Evolutionary conservation across 2,797 vertebrate species (phyloP).

Genomic region (Sebastes reedi): DNA sequence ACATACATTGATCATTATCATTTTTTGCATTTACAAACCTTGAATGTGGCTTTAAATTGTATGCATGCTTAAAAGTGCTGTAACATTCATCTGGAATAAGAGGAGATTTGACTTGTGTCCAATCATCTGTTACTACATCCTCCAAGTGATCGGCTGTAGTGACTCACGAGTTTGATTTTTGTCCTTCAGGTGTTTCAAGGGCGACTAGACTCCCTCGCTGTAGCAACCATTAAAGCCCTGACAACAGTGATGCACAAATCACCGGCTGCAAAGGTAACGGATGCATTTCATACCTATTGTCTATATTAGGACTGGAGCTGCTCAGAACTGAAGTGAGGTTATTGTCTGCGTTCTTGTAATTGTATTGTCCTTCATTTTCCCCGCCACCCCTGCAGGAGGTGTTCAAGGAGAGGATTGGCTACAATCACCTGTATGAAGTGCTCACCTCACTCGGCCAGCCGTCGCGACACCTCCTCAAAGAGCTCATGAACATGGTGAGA

Average conservation of each 20-base stretch:
- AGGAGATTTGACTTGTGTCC: slow-evolving; percentile 16
- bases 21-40: slow-evolving; percentile 11
- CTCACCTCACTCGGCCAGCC: slow-evolving; percentile 93
- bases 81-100: slow-evolving; percentile 35
- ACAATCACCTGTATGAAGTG: slow-evolving; percentile 94
- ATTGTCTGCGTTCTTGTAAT: not conserved
- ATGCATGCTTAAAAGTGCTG: slow-evolving; percentile 49
- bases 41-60: slow-evolving; percentile 28
- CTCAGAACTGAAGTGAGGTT: not conserved
- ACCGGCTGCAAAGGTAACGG: slow-evolving; percentile 94
- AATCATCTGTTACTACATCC: not conserved
- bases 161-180: slow-evolving; percentile 17
- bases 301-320: too few species aligned
- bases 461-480: slow-evolving; percentile 90
- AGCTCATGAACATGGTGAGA: slow-evolving; percentile 98
- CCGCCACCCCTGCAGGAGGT: slow-evolving; percentile 85
- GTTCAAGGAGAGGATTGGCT: slow-evolving; percentile 98
- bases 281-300: not conserved
- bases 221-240: slow-evolving; percentile 94
- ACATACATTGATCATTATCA: slow-evolving; percentile 9
- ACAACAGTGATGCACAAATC: slow-evolving; percentile 98
- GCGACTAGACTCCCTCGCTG: slow-evolving; percentile 90
- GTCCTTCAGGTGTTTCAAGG: slow-evolving; percentile 91
- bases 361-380: not conserved
- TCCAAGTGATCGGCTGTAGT: not conserved